These are phyloP conservation scores for Sinhomidia bicolor DNA, from an alignment of 2,888 invertebrate genomes.

Conservation along the genomic window DNA sequence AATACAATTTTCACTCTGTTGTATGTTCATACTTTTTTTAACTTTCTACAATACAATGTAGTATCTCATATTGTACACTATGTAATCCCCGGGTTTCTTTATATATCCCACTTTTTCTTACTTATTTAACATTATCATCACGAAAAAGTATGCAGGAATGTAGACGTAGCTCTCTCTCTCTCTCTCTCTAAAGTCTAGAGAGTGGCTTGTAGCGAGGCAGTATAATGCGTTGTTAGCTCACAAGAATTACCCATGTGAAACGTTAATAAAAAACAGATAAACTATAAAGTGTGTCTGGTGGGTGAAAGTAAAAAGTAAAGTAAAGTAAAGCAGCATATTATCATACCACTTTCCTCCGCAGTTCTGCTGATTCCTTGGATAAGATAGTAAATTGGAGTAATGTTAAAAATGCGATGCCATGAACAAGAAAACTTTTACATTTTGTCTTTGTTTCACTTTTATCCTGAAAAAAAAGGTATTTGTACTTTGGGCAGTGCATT, in stretches of 20 bases:
- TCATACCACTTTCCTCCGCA: not conserved
- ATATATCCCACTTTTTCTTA: not conserved
- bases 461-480: not conserved
- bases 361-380: not conserved
- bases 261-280: not conserved
- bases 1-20: not conserved
- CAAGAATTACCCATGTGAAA: not conserved
- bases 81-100: not conserved
- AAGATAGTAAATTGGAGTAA: no score
- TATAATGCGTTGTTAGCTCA: no score
- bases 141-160: not conserved
- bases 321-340: slow-evolving; percentile 8
- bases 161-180: no score
- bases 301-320: slow-evolving; percentile 8
- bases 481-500: not conserved
- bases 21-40: no score
- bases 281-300: not conserved
- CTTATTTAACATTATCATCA: not conserved
- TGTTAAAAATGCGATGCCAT: not conserved
- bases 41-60: not conserved
- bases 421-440: slow-evolving; percentile 46
- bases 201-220: no score
- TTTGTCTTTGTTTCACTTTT: slow-evolving; percentile 48
- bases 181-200: no score
- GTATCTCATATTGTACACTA: no score